Evolutionary conservation across 2,113 vertebrate genomes (phyloP), one percentile per base, ranked within the genome.

Genomic region (Hippocampus guttulatus): DNA sequence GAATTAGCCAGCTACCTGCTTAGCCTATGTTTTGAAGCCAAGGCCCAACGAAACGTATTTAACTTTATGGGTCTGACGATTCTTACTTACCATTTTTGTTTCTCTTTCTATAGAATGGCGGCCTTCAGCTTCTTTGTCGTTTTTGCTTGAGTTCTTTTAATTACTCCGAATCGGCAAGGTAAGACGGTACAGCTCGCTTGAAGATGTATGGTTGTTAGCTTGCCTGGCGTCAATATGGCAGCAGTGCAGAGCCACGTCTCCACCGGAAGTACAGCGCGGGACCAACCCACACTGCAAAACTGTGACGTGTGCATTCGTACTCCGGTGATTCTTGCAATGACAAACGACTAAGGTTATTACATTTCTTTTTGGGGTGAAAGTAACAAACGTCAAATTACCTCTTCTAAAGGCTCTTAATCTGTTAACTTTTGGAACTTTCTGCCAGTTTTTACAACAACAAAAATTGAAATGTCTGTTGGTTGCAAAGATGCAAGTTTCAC

Each of bases 161-260:
- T 78, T 64, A 49, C 80, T 67, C n/a, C 23, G 65, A 76, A 78
- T 74, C 2, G 27, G 64, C 54, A 18, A 69, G 58, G 60, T 60
- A 65, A 27, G 61, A 62, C 1, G 23, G 3, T 71, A 20, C 79
- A 64, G 78, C 73, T 58, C 75, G 63, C 66, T 75, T 16, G 65
- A 21, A 58, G n/a, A 73, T 80, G 51, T 76, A 49, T 76, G 83
- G 63, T 62, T 75, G 79, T 81, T 88, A 81, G 77, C 82, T 58
- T 60, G 83, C 69, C 27, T 75, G 82, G 83, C 84, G 83, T 87
- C 83, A 90, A 89, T 89, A 90, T 90, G 90, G 87, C 88, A 88
- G 87, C 87, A 74, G 81, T 2, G 10, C 83, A 87, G 87, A 91
- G 90, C 90, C 90, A 91, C 90, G 90, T 91, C 87, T 90, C 86